A percentile compares a stretch with the other conserved stretches of the same genome.
These are phyloP conservation scores for Sialia sialis DNA, from an alignment of 2,113 vertebrate genomes.

Conservation along the genomic window DNA sequence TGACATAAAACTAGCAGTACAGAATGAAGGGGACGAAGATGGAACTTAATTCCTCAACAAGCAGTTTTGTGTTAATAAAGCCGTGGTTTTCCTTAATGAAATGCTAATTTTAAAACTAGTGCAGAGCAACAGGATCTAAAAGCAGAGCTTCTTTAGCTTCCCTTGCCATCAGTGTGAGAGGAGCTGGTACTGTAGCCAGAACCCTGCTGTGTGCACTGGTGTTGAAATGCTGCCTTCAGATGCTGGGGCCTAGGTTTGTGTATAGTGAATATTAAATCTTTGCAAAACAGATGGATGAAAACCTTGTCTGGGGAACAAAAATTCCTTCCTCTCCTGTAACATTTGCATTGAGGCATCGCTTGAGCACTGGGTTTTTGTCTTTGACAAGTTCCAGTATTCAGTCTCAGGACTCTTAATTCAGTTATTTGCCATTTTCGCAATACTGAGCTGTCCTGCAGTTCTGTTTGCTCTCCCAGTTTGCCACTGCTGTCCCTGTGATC, in stretches of 20 bases:
- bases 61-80: not conserved
- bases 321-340: not conserved
- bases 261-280: not conserved
- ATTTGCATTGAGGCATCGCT: not conserved
- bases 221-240: not conserved
- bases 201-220: not conserved
- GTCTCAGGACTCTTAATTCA: not conserved
- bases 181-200: not conserved
- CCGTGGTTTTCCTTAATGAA: not conserved
- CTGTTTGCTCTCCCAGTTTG: not conserved
- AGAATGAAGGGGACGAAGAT: not conserved
- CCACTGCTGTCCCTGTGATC: not conserved
- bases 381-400: not conserved
- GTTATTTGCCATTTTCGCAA: not conserved
- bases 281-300: not conserved
- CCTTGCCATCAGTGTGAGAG: not conserved
- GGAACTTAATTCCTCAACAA: not conserved
- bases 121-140: not conserved
- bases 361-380: not conserved
- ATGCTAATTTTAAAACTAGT: not conserved
- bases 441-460: not conserved
- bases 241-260: not conserved
- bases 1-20: not conserved
- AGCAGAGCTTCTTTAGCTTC: not conserved
- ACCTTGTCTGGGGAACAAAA: not conserved